Percentiles rank a stretch among this genome's conserved stretches.
Evolutionary conservation across 2,113 vertebrate species (phyloP).

Genomic region (Oxygymnocypris stewartii): DNA sequence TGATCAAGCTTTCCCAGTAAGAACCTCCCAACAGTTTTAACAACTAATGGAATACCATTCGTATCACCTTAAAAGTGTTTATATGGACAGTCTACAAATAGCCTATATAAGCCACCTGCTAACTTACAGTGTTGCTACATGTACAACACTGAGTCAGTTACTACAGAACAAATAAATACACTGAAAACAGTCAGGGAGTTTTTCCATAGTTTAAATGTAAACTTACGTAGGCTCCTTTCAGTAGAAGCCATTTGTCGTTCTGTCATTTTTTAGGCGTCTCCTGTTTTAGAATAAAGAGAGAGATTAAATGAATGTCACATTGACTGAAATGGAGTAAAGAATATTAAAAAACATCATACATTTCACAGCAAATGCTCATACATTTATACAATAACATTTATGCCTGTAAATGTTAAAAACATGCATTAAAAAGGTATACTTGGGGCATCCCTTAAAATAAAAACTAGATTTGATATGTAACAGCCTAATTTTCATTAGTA

Average conservation of each 20-base stretch:
- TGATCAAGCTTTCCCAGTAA: neutral
- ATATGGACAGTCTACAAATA: too few species aligned
- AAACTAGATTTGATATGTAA: neutral
- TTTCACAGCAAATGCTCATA: neutral
- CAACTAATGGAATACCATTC: neutral
- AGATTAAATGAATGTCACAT: neutral
- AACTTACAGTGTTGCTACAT: neutral
- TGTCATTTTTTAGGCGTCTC: slow-evolving; percentile 65
- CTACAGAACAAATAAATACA: neutral
- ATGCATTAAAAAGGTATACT: neutral
- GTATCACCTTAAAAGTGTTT: neutral
- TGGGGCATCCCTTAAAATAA: neutral
- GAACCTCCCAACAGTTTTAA: neutral
- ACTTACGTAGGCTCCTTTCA: slow-evolving; percentile 69
- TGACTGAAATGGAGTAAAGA: neutral
- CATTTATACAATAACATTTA: neutral
- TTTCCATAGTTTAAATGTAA: neutral
- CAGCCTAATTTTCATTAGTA: neutral
- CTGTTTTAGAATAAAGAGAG: neutral
- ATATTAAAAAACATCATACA: neutral
- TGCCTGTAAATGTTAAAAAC: neutral
- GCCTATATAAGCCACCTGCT: too few species aligned
- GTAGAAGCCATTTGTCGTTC: slow-evolving; percentile 67
- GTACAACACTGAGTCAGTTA: neutral
- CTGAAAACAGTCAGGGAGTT: neutral